Conservation (phyloP, 2,797 vertebrate species). For the Macropus fuliginosus region DNA sequence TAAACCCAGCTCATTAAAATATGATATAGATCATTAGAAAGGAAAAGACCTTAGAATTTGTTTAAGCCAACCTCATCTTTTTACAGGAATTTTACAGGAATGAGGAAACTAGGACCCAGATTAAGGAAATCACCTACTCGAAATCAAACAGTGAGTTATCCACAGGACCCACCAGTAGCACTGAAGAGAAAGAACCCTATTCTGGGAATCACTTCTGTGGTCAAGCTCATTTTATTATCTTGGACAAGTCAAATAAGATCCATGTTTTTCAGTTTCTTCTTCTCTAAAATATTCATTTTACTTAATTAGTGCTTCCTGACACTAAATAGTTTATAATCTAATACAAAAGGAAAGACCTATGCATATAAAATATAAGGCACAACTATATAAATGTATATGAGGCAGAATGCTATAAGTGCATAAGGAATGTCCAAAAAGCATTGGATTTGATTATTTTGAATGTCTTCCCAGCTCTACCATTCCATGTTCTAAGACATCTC, state of each 20-base stretch:
- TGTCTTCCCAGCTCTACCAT: not conserved
- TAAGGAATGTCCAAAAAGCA: not conserved
- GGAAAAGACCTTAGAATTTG: not conserved
- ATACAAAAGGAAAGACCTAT: not conserved
- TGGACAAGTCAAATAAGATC: not conserved
- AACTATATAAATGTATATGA: not conserved
- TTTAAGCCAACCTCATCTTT: not conserved
- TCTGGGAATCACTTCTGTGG: not conserved
- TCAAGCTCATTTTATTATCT: not conserved
- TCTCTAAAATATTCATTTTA: not conserved
- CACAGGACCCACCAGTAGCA: not conserved
- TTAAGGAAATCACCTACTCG: not conserved
- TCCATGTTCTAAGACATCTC: not conserved
- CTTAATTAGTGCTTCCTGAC: not conserved
- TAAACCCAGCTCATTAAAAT: not conserved
- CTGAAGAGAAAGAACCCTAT: not conserved
- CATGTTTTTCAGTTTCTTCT: not conserved
- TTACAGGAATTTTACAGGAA: not conserved
- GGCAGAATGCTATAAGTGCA: not conserved
- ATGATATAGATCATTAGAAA: not conserved
- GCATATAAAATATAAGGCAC: not conserved
- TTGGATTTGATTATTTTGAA: not conserved
- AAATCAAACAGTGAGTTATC: not conserved
- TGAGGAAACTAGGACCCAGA: not conserved
- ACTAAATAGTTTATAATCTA: not conserved